These are phyloP conservation scores for Phylloscopus trochiloides DNA, from an alignment of 2,113 vertebrate species.

Conservation along the genomic window DNA sequence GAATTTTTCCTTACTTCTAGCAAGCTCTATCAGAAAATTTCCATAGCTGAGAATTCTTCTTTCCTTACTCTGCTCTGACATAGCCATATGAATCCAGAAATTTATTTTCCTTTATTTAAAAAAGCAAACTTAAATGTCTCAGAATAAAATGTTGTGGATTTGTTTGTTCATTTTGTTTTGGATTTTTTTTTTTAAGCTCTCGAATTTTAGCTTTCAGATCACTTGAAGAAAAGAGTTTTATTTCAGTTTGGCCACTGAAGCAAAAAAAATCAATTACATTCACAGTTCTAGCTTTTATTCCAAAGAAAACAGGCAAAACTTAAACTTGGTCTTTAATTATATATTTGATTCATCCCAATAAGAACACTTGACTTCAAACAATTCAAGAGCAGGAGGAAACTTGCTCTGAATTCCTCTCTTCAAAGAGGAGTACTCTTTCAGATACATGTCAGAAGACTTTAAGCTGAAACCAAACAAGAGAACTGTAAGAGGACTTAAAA, in stretches of 20 bases:
- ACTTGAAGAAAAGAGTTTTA: not conserved
- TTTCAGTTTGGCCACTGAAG: conserved; percentile 20
- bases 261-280: conserved; percentile 37
- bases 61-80: not conserved
- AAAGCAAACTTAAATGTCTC: not conserved
- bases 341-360: conserved; percentile 47
- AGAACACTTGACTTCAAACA: conserved; percentile 58
- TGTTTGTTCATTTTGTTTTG: not conserved
- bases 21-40: not conserved
- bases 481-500: not conserved
- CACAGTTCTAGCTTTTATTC: conserved; percentile 7
- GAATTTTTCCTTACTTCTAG: not conserved
- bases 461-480: not conserved
- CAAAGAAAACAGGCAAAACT: conserved; percentile 30
- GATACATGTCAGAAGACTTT: conserved; percentile 8
- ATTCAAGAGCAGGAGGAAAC: conserved; percentile 55
- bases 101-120: not conserved
- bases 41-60: not conserved
- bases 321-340: conserved; percentile 48
- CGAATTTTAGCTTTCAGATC: not conserved
- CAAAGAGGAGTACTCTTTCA: conserved; percentile 22
- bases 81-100: not conserved
- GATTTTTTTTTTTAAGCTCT: not conserved
- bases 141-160: not conserved
- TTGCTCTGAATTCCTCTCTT: conserved; percentile 61